phyloP scores from a whole-genome alignment of 1,140 invertebrate genomes.

The Drosophila saltans region DNA sequence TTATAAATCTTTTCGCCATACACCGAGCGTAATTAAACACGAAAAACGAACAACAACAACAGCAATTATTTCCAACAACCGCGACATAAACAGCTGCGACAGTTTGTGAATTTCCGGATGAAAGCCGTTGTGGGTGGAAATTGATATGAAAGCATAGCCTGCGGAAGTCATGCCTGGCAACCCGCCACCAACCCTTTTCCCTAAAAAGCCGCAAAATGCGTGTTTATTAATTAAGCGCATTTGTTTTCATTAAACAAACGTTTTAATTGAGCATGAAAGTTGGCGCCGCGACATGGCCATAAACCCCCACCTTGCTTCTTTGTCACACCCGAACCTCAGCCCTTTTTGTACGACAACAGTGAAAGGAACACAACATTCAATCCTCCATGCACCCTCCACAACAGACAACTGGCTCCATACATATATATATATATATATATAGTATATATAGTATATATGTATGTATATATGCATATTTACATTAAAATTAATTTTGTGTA shows the following conservation, averaged over 20 bases:
- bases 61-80: conserved; percentile 67
- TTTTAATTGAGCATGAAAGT: conserved; percentile 83
- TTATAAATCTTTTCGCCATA: conserved; percentile 48
- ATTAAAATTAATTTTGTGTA: conserved; percentile 77
- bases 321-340: not conserved
- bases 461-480: conserved; percentile 44
- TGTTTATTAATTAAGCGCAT: conserved; percentile 83
- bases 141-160: not conserved
- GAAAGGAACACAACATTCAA: conserved; percentile 6
- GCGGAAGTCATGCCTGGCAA: too few relatives aligned
- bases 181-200: not conserved
- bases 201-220: conserved; percentile 78
- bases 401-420: conserved; percentile 19
- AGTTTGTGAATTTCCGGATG: conserved; percentile 57
- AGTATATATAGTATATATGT: conserved; percentile 22
- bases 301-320: conserved; percentile 46
- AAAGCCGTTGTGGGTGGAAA: conserved; percentile 18
- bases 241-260: conserved; percentile 83
- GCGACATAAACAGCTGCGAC: conserved; percentile 73
- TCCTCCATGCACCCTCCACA: not conserved
- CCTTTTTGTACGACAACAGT: conserved; percentile 17
- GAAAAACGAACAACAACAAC: conserved; percentile 39
- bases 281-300: conserved; percentile 71
- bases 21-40: conserved; percentile 49
- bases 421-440: conserved; percentile 14